These are phyloP conservation scores for Hecatera dysodea DNA, from an alignment of 2,888 invertebrate species.

Conservation along the genomic window DNA sequence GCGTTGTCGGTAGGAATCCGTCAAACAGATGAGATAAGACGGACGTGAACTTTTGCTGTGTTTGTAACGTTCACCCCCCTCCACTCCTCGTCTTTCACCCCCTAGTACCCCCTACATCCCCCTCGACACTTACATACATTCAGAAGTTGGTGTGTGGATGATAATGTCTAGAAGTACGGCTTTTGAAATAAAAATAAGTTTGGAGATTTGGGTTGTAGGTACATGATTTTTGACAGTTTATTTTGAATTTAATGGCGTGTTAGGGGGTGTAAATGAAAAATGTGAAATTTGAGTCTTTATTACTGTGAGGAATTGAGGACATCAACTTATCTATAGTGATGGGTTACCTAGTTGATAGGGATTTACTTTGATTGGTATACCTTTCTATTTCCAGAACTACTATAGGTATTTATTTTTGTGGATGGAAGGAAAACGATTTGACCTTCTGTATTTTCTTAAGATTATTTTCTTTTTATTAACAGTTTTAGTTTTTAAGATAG, in stretches of 20 bases:
- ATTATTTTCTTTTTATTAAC: too few species aligned
- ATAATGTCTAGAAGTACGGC: constrained; percentile 60
- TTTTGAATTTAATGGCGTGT: constrained; percentile 6
- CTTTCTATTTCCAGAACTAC: not conserved
- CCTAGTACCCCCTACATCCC: constrained; percentile 47
- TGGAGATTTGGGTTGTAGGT: constrained; percentile 5
- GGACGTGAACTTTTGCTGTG: constrained; percentile 88
- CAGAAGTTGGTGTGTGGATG: constrained; percentile 65
- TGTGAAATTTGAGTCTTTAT: not conserved
- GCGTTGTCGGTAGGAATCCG: constrained; percentile 87
- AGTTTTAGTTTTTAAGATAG: too few species aligned
- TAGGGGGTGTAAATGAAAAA: too few species aligned
- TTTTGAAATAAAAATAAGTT: constrained; percentile 61
- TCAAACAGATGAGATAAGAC: constrained; percentile 89
- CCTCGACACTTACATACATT: constrained; percentile 69
- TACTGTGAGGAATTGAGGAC: not conserved
- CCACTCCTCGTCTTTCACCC: constrained; percentile 50
- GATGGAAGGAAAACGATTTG: too few species aligned
- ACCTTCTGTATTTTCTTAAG: too few species aligned
- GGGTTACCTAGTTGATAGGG: not conserved
- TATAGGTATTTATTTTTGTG: too few species aligned
- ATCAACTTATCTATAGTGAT: not conserved
- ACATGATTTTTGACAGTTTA: constrained; percentile 1
- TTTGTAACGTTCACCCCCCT: constrained; percentile 69
- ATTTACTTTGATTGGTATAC: not conserved